A percentile compares a stretch with the other conserved stretches of the same genome.
Evolutionary conservation across 92 coral and sea anemone species (phyloP).

Genomic region (Isaurus tuberculatus): DNA sequence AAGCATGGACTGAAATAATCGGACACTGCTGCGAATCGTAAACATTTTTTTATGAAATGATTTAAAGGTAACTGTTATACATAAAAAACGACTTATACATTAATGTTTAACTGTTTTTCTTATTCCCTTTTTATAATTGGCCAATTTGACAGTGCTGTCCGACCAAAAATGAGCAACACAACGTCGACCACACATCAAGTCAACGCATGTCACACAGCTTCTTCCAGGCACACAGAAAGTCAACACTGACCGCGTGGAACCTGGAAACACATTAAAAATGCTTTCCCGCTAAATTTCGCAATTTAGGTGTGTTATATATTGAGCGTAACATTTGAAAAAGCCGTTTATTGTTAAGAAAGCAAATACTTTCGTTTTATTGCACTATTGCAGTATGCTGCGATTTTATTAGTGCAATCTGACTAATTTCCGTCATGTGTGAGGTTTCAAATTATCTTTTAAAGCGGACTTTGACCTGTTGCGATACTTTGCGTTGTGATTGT

Average conservation of each 20-base stretch:
- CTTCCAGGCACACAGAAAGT: not conserved
- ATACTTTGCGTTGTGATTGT: too few species aligned
- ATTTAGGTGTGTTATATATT: not conserved
- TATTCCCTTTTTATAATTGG: not conserved
- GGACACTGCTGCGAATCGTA: not conserved
- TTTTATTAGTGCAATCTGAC: too few species aligned
- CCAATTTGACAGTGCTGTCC: not conserved
- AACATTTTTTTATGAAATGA: constrained; percentile 1
- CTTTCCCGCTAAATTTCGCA: not conserved
- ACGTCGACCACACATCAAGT: too few species aligned
- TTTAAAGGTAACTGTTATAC: not conserved
- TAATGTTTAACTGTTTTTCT: not conserved
- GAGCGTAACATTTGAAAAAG: not conserved
- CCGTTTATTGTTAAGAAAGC: not conserved
- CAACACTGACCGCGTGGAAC: constrained; percentile 19
- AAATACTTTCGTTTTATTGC: too few species aligned
- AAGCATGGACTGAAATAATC: constrained; percentile 7
- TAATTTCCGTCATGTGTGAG: too few species aligned
- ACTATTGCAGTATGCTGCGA: too few species aligned
- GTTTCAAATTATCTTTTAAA: too few species aligned
- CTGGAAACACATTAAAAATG: not conserved
- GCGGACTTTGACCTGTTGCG: too few species aligned
- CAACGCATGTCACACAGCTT: not conserved
- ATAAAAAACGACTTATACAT: not conserved
- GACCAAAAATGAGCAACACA: not conserved